A percentile compares a stretch with the other conserved stretches of the same genome.
Conservation (phyloP, 2,113 vertebrate genomes). For the Myanophis thanlyinensis region DNA sequence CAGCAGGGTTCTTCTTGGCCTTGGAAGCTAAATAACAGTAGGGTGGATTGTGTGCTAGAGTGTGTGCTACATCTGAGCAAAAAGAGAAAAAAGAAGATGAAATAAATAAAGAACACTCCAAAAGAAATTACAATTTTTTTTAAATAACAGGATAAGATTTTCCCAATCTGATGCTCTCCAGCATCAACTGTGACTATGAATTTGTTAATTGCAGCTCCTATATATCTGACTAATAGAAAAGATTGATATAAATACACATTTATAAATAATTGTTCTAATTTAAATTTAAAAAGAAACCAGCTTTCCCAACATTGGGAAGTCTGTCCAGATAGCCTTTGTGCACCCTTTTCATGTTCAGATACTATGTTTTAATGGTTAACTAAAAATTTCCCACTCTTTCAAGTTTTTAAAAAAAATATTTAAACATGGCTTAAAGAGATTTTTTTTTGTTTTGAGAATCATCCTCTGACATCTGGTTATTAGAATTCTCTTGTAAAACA, state of each 20-base stretch:
- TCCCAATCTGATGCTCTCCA: not conserved
- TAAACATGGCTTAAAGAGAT: not conserved
- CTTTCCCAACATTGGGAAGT: not conserved
- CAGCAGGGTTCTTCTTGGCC: not conserved
- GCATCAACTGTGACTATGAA: not conserved
- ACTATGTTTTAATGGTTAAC: not conserved
- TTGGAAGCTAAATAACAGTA: not conserved
- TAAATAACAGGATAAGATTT: not conserved
- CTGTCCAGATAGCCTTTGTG: not conserved
- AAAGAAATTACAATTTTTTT: not conserved
- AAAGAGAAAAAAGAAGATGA: not conserved
- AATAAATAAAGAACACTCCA: not conserved
- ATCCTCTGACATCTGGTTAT: not conserved
- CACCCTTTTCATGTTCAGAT: not conserved
- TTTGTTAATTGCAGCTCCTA: not conserved
- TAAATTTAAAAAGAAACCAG: not conserved
- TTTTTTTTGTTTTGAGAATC: not conserved
- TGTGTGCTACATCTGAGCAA: not conserved
- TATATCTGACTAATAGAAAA: not conserved
- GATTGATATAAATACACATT: not conserved
- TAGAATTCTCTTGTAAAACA: no score
- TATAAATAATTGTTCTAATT: not conserved
- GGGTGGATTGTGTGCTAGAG: not conserved
- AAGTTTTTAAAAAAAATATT: not conserved
- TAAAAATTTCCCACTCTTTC: not conserved